Evolutionary conservation across 2,113 vertebrate genomes (phyloP), one percentile per base, ranked within the genome.

Genomic region (Scomber scombrus): DNA sequence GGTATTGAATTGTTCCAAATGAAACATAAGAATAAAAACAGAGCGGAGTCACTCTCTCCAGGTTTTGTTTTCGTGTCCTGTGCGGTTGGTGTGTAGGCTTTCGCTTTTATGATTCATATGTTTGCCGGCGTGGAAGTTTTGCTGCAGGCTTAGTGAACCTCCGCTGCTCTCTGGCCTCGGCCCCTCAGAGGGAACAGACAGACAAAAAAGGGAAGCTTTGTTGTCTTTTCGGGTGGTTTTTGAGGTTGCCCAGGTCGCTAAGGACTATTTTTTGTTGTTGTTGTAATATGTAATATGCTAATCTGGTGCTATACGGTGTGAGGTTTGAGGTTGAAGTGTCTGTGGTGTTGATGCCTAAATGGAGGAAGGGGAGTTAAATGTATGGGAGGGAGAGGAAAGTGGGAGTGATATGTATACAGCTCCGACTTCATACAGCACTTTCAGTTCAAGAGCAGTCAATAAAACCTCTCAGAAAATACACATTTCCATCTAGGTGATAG

Each of bases 1-100:
- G 70, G 71, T 60, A 88, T 77, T 3, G 84, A 50, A 88, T 77
- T 84, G 83, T 84, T 88, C 85, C 70, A 88, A 85, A 86, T 79
- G 85, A 78, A 87, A 76, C 58, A 47, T 64, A 47, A 55, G 62
- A 78, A 47, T 23, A 23, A 23, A 23, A 23, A 23, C 23, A 23
- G 23, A 23, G 23, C 55, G 81, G 88, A 91, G 85, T 91, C 88
- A 85, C 31, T 34, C 51, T 61, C 72, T 75, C 49, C 77, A 69
- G 83, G 83, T 80, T 82, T 68, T 72, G 72, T 70, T 56, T 50
- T 5, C n/a, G 82, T 64, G 82, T 82, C 80, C 80, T 67, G 82
- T 47, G 31, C 31, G 31, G 31, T 31, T 3, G 3, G 71, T 72
- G 85, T 81, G 88, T 76, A 65, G 84, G 90, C 80, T 83, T 23